These are phyloP conservation scores for Anoplolepis gracilipes DNA, from an alignment of 1,140 invertebrate genomes.

Conservation along the genomic window DNA sequence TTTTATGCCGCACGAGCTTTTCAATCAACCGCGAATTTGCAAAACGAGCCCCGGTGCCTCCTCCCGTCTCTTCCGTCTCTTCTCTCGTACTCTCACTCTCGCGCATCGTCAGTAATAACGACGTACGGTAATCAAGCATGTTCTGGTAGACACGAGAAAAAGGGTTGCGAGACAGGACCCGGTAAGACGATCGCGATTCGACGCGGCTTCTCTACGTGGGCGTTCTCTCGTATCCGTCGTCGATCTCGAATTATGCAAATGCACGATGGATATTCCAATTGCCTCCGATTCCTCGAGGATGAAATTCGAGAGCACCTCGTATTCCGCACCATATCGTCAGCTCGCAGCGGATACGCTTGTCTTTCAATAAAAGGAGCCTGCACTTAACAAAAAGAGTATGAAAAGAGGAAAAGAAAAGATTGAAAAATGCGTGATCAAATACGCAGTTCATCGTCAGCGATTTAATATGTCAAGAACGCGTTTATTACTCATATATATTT, in stretches of 20 bases:
- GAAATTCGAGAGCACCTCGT: constrained; percentile 52
- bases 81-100: constrained; percentile 3
- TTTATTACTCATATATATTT: neutral
- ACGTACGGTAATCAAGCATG: constrained; percentile 80
- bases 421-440: neutral
- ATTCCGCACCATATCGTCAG: neutral
- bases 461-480: neutral
- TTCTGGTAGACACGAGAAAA: constrained; percentile 68
- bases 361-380: neutral
- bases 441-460: neutral
- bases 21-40: constrained; percentile 81
- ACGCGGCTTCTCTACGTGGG: constrained; percentile 75
- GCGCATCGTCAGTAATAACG: constrained; percentile 76
- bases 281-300: constrained; percentile 41
- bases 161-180: constrained; percentile 4
- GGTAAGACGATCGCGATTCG: constrained; percentile 58
- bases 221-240: constrained; percentile 70
- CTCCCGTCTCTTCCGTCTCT: neutral
- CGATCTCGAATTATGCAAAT: constrained; percentile 73
- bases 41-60: constrained; percentile 73
- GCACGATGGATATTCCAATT: constrained; percentile 63
- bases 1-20: constrained; percentile 70
- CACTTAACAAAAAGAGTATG: neutral
- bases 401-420: neutral
- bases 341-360: neutral